Conservation (phyloP, 2,113 vertebrate species). For the Solenodon paradoxus region DNA sequence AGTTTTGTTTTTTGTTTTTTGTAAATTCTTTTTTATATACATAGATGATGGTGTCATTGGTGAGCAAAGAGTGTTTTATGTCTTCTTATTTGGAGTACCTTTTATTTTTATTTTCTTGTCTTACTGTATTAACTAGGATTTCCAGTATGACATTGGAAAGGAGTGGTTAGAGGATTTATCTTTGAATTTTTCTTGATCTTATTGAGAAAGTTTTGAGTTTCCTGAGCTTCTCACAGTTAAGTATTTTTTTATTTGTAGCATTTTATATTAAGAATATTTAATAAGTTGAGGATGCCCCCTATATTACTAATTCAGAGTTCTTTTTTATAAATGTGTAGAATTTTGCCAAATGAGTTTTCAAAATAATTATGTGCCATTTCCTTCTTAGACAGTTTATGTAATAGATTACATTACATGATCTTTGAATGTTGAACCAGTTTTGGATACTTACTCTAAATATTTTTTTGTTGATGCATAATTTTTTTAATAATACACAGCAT, state of each 20-base stretch:
- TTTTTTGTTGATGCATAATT: not conserved
- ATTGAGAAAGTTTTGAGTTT: not conserved
- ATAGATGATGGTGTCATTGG: not conserved
- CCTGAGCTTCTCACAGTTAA: not conserved
- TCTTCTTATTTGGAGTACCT: not conserved
- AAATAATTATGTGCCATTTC: not conserved
- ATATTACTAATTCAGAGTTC: not conserved
- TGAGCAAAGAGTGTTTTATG: not conserved
- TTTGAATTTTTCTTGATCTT: not conserved
- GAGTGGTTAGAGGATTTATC: not conserved
- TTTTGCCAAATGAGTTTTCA: not conserved
- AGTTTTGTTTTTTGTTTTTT: not conserved
- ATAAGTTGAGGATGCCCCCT: not conserved
- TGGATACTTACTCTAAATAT: not conserved
- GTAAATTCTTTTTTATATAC: not conserved
- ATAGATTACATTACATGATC: not conserved
- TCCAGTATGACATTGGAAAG: not conserved
- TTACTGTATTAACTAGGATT: not conserved
- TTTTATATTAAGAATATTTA: not conserved
- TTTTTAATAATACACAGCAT: not conserved
- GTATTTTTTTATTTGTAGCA: not conserved
- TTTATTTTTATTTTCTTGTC: not conserved
- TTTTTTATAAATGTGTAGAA: not conserved
- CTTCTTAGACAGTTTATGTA: not conserved
- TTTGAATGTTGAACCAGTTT: not conserved